Evolutionary conservation across 2,113 vertebrate genomes (phyloP), one percentile per base, ranked within the genome.

Genomic region (Mellivora capensis): DNA sequence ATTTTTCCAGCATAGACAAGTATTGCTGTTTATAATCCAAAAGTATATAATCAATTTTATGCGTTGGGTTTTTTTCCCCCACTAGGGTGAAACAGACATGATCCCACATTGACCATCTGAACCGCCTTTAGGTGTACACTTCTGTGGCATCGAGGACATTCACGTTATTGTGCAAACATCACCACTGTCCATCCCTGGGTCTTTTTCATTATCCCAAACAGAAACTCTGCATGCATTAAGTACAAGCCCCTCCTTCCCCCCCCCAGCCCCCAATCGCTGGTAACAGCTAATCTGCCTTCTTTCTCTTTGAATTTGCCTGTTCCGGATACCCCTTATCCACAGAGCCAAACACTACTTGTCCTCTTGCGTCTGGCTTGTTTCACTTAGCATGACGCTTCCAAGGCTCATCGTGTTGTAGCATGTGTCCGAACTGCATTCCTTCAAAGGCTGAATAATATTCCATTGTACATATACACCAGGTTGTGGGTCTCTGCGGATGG

Each of bases 1-100:
- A 86, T 42, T 79, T 72, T 95, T 93, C 93, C 67, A 89, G 17
- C 27, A 94, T 31, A 87, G 90, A 90, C 59, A 61, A 90, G 7
- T 80, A 80, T 37, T 61, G n/a, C 61, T 92, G 29, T 59, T 74
- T 74, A 86, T 29, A 95, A 93, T 90, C 42, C 59, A 91, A 91
- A 94, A 95, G 37, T 12, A 77, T n/a, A 77, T 34, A 44, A 84
- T 44, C 23, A 34, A 83, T 2, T 83, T 57, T 74, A 54, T 71
- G 27, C 23, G 3, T 76, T 42, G 71, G 39, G 21, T 31, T 54
- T 59, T 14, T 34, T 62, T 67, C 37, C 62, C 34, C 88, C 74
- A 77, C 64, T 69, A 57, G 25, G 37, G 8, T 29, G 42, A 93
- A 79, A 86, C 49, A 84, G 49, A 81, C 27, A 64, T 37, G 80